phyloP scores from a whole-genome alignment of 2,888 invertebrate species.

The Caenorhabditis sp. region DNA sequence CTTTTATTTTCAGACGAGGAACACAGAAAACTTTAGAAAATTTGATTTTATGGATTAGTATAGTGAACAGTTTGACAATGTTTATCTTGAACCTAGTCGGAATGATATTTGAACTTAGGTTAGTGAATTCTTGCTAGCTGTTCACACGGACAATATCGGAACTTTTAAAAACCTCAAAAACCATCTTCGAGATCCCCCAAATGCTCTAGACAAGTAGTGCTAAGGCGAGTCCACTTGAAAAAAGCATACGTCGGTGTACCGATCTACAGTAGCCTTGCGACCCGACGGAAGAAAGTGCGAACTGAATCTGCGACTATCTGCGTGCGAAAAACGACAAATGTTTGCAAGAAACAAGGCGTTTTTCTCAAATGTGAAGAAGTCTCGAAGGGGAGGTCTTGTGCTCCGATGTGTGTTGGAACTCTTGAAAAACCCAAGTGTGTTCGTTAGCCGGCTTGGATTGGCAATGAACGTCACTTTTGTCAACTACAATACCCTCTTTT shows the following conservation, averaged over 20 bases:
- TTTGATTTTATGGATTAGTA: background rate
- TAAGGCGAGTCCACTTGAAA: slow-evolving; percentile 38
- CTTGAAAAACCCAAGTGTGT: background rate
- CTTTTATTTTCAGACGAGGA: background rate
- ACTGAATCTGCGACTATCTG: background rate
- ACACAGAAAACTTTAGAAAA: too few relatives aligned
- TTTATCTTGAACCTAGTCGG: background rate
- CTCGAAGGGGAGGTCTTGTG: slow-evolving; percentile 38
- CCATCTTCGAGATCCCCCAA: slow-evolving; percentile 10
- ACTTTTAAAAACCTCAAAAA: slow-evolving; percentile 53
- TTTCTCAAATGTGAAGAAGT: background rate
- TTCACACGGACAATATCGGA: too few relatives aligned
- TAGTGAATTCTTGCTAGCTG: too few relatives aligned
- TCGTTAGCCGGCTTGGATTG: slow-evolving; percentile 1
- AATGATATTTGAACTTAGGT: too few relatives aligned
- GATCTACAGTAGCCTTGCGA: slow-evolving; percentile 18
- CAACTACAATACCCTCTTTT: background rate
- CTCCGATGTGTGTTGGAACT: slow-evolving; percentile 27
- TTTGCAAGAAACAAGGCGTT: slow-evolving; percentile 50
- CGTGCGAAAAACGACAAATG: slow-evolving; percentile 27
- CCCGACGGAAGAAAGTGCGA: slow-evolving; percentile 51
- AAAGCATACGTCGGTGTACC: slow-evolving; percentile 57
- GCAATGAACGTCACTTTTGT: background rate
- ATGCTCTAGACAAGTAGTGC: slow-evolving; percentile 41
- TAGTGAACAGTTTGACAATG: too few relatives aligned